These are phyloP conservation scores for Adelognathus sp. DNA, from an alignment of 2,888 invertebrate genomes.

Conservation along the genomic window DNA sequence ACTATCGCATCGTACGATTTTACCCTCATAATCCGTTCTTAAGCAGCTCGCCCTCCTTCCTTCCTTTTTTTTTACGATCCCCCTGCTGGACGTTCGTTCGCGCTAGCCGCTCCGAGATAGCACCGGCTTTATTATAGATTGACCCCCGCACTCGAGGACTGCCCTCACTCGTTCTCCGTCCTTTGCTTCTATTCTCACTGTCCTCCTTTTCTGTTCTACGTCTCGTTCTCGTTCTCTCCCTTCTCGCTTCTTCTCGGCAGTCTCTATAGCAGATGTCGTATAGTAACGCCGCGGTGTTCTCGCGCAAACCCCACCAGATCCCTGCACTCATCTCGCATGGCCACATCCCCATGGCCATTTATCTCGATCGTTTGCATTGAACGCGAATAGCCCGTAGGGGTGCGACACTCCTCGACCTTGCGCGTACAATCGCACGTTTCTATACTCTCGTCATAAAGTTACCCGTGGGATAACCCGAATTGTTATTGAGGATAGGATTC, in stretches of 20 bases:
- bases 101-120: constrained; percentile 76
- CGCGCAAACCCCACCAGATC: constrained; percentile 53
- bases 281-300: constrained; percentile 22
- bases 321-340: constrained; percentile 60
- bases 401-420: constrained; percentile 48
- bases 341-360: constrained; percentile 73
- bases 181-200: constrained; percentile 56
- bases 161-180: constrained; percentile 63
- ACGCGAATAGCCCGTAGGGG: constrained; percentile 43
- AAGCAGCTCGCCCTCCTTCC: constrained; percentile 74
- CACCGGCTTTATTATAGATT: constrained; percentile 80
- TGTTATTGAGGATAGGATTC: background rate
- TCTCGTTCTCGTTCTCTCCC: constrained; percentile 31
- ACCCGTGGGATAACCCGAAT: background rate
- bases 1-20: constrained; percentile 73
- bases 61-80: constrained; percentile 77
- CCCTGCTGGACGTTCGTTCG: constrained; percentile 67
- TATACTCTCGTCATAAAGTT: constrained; percentile 3
- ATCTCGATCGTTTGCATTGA: constrained; percentile 79
- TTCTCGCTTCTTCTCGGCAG: constrained; percentile 28
- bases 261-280: constrained; percentile 20
- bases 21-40: constrained; percentile 80
- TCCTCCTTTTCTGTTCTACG: constrained; percentile 43
- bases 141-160: constrained; percentile 77
- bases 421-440: constrained; percentile 10